Base-by-base conservation (phyloP, 2,113 vertebrate genomes). In the Sinosuthora webbiana region DNA sequence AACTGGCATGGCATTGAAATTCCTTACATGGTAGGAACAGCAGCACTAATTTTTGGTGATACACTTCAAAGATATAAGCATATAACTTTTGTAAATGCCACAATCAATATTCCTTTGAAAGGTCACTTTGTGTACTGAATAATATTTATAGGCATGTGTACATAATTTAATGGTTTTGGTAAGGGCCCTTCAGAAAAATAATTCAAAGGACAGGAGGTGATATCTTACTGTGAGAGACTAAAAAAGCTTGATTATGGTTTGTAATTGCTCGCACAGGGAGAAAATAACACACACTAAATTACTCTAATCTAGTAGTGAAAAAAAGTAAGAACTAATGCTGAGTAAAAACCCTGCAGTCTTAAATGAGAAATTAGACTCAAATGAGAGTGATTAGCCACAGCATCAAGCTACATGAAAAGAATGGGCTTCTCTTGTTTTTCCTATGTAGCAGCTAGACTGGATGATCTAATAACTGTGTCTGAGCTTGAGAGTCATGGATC, bases 221-320 rank as follows among this genome's bases (percentile, higher is more conserved):
- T 93, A 55, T 92, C 92, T 88, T 83, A 80, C 86, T 89, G 91
- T 77, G 91, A 96, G 60, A 44, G 52, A 62, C 68, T 91, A 95
- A 44, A 92, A 92, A 93, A 92, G 68, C 86, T 87, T 97, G 89
- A 91, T 95, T 92, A 78, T 94, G 64, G 15, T 81, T 89, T 92
- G 59, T 92, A 96, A 97, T 95, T 94, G 65, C 86, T 83, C 13
- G 1, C 79, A 88, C 47, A 71, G 83, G 80, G 95, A 94, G 83
- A 95, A 94, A 95, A 93, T 92, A 94, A 90, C 56, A 92, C 86
- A 69, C 67, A 92, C 64, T 71, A 81, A 96, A 94, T 93, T 22
- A 94, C 49, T 87, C 57, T 95, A 87, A 90, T 94, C 84, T 83
- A 80, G 50, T 62, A 62, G 59, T 25, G 71, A 25, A 50, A 94